These are phyloP conservation scores for Pocota personata DNA, from an alignment of 2,888 invertebrate genomes.

Conservation along the genomic window DNA sequence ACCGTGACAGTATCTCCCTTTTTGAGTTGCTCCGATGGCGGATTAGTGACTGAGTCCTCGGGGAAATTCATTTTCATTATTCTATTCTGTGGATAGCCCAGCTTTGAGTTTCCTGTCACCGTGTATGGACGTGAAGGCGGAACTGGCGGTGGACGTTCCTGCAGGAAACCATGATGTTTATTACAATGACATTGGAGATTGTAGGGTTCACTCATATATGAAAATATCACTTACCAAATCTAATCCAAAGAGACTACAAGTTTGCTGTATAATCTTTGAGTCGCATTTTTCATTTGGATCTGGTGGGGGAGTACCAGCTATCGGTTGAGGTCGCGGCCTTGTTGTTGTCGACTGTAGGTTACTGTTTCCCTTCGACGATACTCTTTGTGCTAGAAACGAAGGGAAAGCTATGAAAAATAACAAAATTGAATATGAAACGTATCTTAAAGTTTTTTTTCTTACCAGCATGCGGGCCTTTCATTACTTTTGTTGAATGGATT, in stretches of 20 bases:
- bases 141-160: conserved; percentile 96
- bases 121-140: conserved; percentile 96
- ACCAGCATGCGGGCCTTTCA: conserved; percentile 80
- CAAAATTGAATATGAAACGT: conserved; percentile 74
- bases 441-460: conserved; percentile 44
- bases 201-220: conserved; percentile 8
- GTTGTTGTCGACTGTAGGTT: conserved; percentile 83
- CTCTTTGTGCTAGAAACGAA: conserved; percentile 78
- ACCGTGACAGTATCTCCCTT: conserved; percentile 95
- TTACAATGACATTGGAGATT: conserved; percentile 32
- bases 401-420: conserved; percentile 69
- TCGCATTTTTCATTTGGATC: conserved; percentile 94
- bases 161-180: conserved; percentile 74
- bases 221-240: conserved; percentile 87
- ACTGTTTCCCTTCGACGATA: conserved; percentile 81
- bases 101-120: conserved; percentile 93
- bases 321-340: conserved; percentile 94
- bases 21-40: conserved; percentile 84
- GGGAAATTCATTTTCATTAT: conserved; percentile 95
- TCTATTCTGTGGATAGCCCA: conserved; percentile 96
- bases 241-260: conserved; percentile 94
- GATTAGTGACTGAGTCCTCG: conserved; percentile 83
- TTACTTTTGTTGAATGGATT: conserved; percentile 75
- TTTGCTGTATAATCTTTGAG: conserved; percentile 94
- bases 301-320: conserved; percentile 94